phyloP scores from a whole-genome alignment of 1,140 invertebrate genomes.

The Aricia agestis region DNA sequence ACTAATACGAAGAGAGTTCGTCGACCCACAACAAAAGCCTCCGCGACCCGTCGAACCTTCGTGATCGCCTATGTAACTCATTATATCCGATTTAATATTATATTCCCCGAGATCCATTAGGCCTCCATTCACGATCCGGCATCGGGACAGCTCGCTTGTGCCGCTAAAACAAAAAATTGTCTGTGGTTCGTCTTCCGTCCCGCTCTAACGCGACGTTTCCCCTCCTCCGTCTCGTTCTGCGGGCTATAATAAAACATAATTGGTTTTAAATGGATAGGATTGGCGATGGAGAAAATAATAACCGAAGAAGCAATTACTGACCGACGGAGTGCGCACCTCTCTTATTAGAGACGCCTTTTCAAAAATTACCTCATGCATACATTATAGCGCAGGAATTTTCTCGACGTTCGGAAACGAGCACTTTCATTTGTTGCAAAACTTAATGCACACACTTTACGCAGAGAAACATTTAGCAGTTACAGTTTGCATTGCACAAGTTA shows the following conservation, averaged over 20 bases:
- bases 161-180: constrained; percentile 46
- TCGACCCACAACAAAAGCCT: constrained; percentile 55
- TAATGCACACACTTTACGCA: too few relatives aligned
- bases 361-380: constrained; percentile 66
- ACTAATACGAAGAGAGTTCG: constrained; percentile 44
- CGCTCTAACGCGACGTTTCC: constrained; percentile 34
- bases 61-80: constrained; percentile 64
- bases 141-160: constrained; percentile 49
- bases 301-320: constrained; percentile 62
- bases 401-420: background rate
- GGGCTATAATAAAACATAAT: constrained; percentile 74
- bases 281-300: constrained; percentile 65
- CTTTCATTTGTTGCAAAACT: too few relatives aligned
- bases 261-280: constrained; percentile 75
- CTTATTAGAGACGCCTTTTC: constrained; percentile 47
- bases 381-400: constrained; percentile 37
- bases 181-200: constrained; percentile 40
- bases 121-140: constrained; percentile 55
- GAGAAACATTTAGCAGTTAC: too few relatives aligned
- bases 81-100: constrained; percentile 66
- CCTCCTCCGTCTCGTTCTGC: constrained; percentile 43
- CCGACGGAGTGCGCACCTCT: constrained; percentile 38
- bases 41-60: constrained; percentile 49
- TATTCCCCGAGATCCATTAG: constrained; percentile 63
- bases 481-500: too few relatives aligned